Evolutionary conservation across 2,797 vertebrate genomes (phyloP), one percentile per base, ranked within the genome.

Genomic region (Etheostoma perlongum): DNA sequence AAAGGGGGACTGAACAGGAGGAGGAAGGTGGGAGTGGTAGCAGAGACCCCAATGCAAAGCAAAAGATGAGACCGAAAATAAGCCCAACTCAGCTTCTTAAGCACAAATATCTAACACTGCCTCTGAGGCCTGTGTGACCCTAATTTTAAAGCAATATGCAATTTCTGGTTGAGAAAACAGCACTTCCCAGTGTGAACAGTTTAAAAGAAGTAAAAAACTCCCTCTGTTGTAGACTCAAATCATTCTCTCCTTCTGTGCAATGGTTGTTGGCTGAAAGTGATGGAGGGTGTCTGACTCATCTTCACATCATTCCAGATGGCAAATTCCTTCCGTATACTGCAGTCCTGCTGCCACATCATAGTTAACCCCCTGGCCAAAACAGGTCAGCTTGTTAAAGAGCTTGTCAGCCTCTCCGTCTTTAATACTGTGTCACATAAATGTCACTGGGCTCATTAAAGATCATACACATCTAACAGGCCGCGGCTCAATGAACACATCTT

Each of bases 281-380:
- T 79, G 83, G 88, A 92, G 85, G 83, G 86, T 78, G 86, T 93
- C 92, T 93, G 93, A 95, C 92, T 95, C 94, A 95, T 94, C 93
- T 92, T 94, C 91, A 88, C 88, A 92, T 90, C 76, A 93, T 92
- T 93, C 89, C 92, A 92, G 87, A 87, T 85, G 79, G 89, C 82
- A 86, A 92, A 94, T 95, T 95, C 93, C 91, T 94, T 95, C 94
- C 94, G 51, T 84, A 90, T 85, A 92, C 93, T 83, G 88, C 86
- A 92, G 90, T 80, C 79, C 79, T 75, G 83, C 90, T 91, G 93
- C 90, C 85, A 85, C 91, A 91, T 92, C 88, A 90, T 67, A 91
- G 89, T 90, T 84, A 89, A 83, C 82, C 88, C 84, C 85, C 72
- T 78, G 86, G 89, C 87, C 90, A 93, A 92, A 89, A 84, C 86